Conservation (phyloP, 2,888 invertebrate genomes). For the Gibbula magus region DNA sequence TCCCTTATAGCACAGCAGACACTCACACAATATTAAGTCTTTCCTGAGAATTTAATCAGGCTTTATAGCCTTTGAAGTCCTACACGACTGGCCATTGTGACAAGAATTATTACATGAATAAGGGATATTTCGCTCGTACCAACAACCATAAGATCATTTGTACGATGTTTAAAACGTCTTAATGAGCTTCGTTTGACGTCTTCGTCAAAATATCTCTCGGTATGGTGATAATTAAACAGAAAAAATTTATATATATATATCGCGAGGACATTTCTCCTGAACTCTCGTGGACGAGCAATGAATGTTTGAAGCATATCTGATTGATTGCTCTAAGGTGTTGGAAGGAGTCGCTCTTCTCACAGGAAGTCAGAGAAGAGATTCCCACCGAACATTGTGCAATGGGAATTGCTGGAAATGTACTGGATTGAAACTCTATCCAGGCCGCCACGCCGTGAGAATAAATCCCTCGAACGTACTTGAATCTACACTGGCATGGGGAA, state of each 20-base stretch:
- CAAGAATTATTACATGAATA: conserved; percentile 18
- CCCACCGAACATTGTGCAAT: conserved; percentile 1
- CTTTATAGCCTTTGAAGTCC: conserved; percentile 20
- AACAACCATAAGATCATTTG: neutral
- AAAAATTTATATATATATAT: neutral
- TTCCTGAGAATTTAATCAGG: conserved; percentile 16
- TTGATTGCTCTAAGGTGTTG: neutral
- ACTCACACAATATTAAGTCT: neutral
- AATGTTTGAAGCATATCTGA: neutral
- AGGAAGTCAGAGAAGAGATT: neutral
- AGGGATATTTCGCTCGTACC: conserved; percentile 14
- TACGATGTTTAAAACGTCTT: neutral
- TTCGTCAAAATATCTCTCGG: neutral
- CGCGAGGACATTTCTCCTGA: neutral
- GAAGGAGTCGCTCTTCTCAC: neutral
- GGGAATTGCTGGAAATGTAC: conserved; percentile 6
- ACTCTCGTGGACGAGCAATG: neutral
- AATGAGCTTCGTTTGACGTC: conserved; percentile 10
- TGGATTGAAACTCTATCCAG: neutral
- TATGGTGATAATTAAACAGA: neutral
- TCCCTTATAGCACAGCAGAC: too few species aligned
- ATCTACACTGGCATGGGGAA: neutral
- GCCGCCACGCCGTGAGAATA: neutral
- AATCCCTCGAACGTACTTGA: neutral
- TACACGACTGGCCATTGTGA: conserved; percentile 13